Conservation (phyloP, 1,140 invertebrate genomes). For the Apis florea region DNA sequence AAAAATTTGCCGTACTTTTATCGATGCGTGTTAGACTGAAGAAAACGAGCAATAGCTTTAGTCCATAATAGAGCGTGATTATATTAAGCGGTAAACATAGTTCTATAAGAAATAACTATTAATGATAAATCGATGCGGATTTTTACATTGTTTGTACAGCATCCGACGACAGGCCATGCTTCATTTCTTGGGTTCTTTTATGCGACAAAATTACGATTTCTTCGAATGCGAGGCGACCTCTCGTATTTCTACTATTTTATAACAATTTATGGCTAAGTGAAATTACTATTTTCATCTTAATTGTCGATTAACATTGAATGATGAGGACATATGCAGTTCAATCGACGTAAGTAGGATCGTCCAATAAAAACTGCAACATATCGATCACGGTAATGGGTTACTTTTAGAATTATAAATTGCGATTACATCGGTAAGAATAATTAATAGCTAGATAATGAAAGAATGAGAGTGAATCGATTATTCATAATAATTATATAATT, state of each 20-base stretch:
- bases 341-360: constrained; percentile 17
- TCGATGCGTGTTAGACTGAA: constrained; percentile 63
- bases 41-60: constrained; percentile 64
- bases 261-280: constrained; percentile 22
- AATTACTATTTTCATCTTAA: constrained; percentile 11
- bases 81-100: constrained; percentile 28
- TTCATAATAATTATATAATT: constrained; percentile 12
- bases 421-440: constrained; percentile 35
- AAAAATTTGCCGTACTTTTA: constrained; percentile 38
- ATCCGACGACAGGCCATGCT: background rate
- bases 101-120: constrained; percentile 29
- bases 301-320: constrained; percentile 20
- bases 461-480: constrained; percentile 28
- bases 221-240: constrained; percentile 18
- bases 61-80: constrained; percentile 45
- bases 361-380: constrained; percentile 53
- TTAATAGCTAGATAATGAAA: constrained; percentile 21
- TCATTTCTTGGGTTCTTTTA: background rate
- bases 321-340: constrained; percentile 9
- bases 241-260: constrained; percentile 47
- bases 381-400: constrained; percentile 59
- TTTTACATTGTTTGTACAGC: constrained; percentile 45
- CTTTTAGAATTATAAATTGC: constrained; percentile 38
- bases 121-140: constrained; percentile 43
- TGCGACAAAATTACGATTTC: constrained; percentile 12